phyloP scores from a whole-genome alignment of 2,888 invertebrate genomes.

The Dichetophora obliterata region DNA sequence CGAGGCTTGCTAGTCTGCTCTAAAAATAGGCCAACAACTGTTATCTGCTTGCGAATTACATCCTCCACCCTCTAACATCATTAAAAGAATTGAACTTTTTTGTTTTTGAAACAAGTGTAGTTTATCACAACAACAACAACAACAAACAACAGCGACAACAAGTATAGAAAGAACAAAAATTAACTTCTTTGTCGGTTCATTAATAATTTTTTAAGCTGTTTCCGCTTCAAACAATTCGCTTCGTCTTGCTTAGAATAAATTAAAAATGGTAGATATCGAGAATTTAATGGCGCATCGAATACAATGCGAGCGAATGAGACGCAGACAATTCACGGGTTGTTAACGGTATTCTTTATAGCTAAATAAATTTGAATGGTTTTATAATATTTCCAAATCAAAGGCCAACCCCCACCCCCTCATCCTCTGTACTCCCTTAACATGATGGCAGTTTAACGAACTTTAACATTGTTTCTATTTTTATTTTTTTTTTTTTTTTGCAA shows the following conservation, averaged over 20 bases:
- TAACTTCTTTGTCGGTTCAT: slow-evolving; percentile 45
- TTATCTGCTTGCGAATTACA: no score
- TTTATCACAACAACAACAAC: slow-evolving; percentile 45
- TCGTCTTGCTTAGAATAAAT: slow-evolving; percentile 12
- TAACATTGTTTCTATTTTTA: not conserved
- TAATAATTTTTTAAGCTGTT: slow-evolving; percentile 47
- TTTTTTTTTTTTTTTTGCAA: no score
- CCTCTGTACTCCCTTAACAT: no score
- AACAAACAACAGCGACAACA: no score
- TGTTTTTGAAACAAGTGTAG: slow-evolving; percentile 44
- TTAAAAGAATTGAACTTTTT: slow-evolving; percentile 26
- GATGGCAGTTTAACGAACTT: not conserved
- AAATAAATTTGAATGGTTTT: not conserved
- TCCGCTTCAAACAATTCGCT: not conserved
- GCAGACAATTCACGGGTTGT: no score
- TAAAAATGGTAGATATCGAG: slow-evolving; percentile 12
- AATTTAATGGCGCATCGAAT: slow-evolving; percentile 1
- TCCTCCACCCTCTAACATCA: not conserved
- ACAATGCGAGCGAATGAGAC: no score
- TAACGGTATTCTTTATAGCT: not conserved
- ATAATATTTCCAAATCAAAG: no score
- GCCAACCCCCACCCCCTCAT: no score
- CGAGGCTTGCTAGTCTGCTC: no score
- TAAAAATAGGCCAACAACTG: no score
- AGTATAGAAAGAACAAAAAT: slow-evolving; percentile 34